Base-by-base conservation (phyloP, 2,113 vertebrate genomes). In the Oryzias melastigma region DNA sequence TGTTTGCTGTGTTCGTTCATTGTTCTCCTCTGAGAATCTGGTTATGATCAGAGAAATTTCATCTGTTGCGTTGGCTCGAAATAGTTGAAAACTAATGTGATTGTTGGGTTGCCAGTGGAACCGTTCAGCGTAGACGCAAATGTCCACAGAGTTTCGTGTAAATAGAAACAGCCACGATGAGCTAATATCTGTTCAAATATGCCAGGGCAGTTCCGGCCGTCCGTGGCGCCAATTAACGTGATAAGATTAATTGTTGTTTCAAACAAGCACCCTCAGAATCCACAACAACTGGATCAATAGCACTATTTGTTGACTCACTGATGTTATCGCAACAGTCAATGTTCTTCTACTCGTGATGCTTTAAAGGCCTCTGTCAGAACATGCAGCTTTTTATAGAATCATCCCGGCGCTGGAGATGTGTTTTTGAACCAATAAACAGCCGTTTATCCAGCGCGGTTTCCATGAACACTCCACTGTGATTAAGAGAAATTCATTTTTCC, bases 271-370 rank as follows among this genome's bases (percentile, higher is more conserved):
- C 51, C 59, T 58, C 63, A 62, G 14, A 58, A 60, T 55, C 52
- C 59, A 74, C 66, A 82, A 82, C 81, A 82, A 40, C 42, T 43
- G 59, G 68, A 81, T 88, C 85, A 49, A 89, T 87, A 73, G 61
- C 73, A 58, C 65, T 71, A 70, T 73, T 66, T 79, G 80, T 73
- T 78, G 58, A 76, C 74, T 82, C 66, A 73, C 67, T 63, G 73
- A 70, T 79, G 77, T 64, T 70, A 65, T 80, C 64, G 64, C 73
- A 57, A 68, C 62, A 62, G 78, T 86, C 86, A 68, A 80, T 89
- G 81, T 72, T 51, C 42, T 55, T 82, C 41, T 47, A 54, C 58
- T 56, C 14, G 12, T 77, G 60, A 71, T 8, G 54, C 45, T 73
- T 50, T 54, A 58, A 52, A 76, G 58, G 40, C 63, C 59, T 51